Base-by-base conservation (phyloP, 37 sponge, comb jelly and placozoan genomes). In the Corticium candelabrum region DNA sequence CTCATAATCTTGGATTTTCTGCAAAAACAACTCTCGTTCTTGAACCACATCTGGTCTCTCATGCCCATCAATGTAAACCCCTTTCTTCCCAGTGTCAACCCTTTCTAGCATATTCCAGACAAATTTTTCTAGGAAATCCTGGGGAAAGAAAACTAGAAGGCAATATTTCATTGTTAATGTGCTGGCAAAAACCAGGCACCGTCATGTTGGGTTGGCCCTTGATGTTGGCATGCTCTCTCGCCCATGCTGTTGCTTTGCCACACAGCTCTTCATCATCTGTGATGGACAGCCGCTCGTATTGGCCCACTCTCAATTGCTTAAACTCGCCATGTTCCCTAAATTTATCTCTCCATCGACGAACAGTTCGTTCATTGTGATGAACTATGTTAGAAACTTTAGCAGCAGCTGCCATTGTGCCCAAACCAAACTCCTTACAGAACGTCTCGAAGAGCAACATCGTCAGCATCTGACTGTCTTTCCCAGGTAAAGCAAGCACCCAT, bases 11-110 rank as follows among this genome's bases (percentile, higher is more conserved):
- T 50, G 31, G 27, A 81, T 7, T 31, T 76, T 34, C 32, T 7
- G 29, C 4, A 69, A 15, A 35, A 67, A 85, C 50, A 41, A 37
- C 71, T 36, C 38, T 5, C 77, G 72, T 56, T 80, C 37, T 3
- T 74, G 43, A 31, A 79, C 77, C 21, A 87, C 87, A 69, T 87
- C 87, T 4, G 62, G 56, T 38, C 83, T 39, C 11, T 83, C 84
- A 68, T 87, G 87, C 2, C 87, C 87, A 69, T 82, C 87, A 79
- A 83, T 79, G 57, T 78, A 87, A n/a, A 78, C 68, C 11, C 77
- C 80, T 34, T 87, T 82, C 37, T 67, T 35, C 37, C 34, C 1
- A 21, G 36, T 37, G 40, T 74, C 35, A 77, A 77, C 76, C 11
- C 78, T 36, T 27, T 37, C 1, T 72, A 86, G 82, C 35, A 37